Conservation (phyloP, 2,888 invertebrate species). For the Sphaerophoria taeniata region DNA sequence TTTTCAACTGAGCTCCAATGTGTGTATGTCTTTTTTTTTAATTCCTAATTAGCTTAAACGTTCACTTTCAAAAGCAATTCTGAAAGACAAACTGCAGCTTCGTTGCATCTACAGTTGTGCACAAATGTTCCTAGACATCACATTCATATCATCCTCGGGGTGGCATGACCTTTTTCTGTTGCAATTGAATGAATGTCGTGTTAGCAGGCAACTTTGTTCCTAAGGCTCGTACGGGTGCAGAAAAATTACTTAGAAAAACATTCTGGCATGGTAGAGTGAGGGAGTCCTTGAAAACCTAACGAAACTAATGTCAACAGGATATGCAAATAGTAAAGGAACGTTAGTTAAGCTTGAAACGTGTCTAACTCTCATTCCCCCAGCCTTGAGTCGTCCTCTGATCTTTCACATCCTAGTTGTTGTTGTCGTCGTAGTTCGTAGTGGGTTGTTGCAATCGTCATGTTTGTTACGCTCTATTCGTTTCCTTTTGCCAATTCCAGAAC, state of each 20-base stretch:
- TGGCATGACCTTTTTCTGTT: background rate
- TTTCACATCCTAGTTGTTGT: slow-evolving; percentile 16
- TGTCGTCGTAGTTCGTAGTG: background rate
- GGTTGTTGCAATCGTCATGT: slow-evolving; percentile 40
- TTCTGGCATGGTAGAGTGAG: background rate
- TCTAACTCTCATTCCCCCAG: too few relatives aligned
- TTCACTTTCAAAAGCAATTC: slow-evolving; percentile 10
- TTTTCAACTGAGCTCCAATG: background rate
- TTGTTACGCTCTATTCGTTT: slow-evolving; percentile 73
- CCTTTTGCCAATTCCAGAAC: slow-evolving; percentile 68
- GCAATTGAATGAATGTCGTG: background rate
- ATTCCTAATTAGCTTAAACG: background rate
- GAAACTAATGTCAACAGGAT: slow-evolving; percentile 72
- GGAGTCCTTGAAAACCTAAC: slow-evolving; percentile 48
- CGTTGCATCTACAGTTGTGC: background rate
- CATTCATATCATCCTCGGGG: background rate
- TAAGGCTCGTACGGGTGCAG: background rate
- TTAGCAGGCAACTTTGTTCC: too few relatives aligned
- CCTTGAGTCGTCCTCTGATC: too few relatives aligned
- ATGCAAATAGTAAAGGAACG: slow-evolving; percentile 71
- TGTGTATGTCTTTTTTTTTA: background rate
- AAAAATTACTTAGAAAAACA: slow-evolving; percentile 47
- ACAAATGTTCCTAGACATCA: background rate
- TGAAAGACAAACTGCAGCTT: slow-evolving; percentile 1
- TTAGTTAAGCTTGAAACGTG: slow-evolving; percentile 55